Conservation (phyloP, 35 echinoderm and acorn worm species). For the Holothuria glaberrima region DNA sequence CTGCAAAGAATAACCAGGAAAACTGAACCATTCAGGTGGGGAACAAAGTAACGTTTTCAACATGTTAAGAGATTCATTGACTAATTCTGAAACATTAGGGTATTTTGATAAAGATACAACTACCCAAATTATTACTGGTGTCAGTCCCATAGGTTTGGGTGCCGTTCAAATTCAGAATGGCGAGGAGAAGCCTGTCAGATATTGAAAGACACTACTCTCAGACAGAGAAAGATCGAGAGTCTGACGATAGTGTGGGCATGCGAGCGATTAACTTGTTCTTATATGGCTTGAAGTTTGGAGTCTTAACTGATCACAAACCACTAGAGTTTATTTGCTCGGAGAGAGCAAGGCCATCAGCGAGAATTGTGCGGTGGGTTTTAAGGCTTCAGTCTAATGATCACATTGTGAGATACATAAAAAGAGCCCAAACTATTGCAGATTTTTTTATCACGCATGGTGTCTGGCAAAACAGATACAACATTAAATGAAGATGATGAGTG, state of each 20-base stretch:
- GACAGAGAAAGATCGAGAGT: slow-evolving; percentile 78
- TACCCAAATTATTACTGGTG: slow-evolving; percentile 25
- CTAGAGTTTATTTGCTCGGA: slow-evolving; percentile 55
- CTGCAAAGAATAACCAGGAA: neutral
- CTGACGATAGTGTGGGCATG: slow-evolving; percentile 67
- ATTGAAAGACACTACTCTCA: slow-evolving; percentile 61
- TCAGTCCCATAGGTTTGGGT: neutral
- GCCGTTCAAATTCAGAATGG: slow-evolving; percentile 19
- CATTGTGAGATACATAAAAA: slow-evolving; percentile 45
- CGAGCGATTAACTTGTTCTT: slow-evolving; percentile 64
- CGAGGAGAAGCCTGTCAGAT: slow-evolving; percentile 2
- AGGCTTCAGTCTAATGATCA: slow-evolving; percentile 47
- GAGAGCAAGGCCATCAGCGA: slow-evolving; percentile 55
- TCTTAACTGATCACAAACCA: slow-evolving; percentile 68
- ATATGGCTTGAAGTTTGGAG: slow-evolving; percentile 62
- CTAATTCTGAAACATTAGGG: slow-evolving; percentile 12
- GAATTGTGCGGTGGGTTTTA: slow-evolving; percentile 71
- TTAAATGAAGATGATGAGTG: neutral
- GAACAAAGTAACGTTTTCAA: slow-evolving; percentile 29
- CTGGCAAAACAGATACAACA: neutral
- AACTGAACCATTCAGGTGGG: slow-evolving; percentile 26
- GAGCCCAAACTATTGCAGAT: slow-evolving; percentile 54
- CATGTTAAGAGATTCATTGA: neutral
- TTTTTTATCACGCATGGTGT: slow-evolving; percentile 36
- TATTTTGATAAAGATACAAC: slow-evolving; percentile 27